A percentile compares a stretch with the other conserved stretches of the same genome.
Evolutionary conservation across 2,888 invertebrate species (phyloP).

Genomic region (Entomobrya multifasciata): DNA sequence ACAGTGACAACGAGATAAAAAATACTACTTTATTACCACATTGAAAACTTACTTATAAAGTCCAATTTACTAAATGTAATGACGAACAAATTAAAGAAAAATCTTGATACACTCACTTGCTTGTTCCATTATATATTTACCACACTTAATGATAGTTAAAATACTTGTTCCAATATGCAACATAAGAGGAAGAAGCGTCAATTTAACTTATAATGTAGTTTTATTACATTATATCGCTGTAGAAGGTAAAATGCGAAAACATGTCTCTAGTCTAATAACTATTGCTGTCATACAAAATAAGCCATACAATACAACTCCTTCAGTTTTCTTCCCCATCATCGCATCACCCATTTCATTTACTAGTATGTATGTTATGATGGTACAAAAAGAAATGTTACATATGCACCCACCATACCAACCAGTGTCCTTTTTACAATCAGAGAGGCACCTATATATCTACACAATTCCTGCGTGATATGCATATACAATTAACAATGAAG

Average conservation of each 20-base stretch:
- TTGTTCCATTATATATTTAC: constrained; percentile 47
- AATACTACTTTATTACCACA: constrained; percentile 18
- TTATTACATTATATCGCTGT: constrained; percentile 17
- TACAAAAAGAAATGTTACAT: constrained; percentile 6
- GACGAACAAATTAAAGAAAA: constrained; percentile 37
- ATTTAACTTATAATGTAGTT: background rate
- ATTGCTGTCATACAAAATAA: background rate
- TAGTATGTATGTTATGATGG: background rate
- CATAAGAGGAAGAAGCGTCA: constrained; percentile 28
- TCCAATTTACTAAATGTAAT: too few species aligned
- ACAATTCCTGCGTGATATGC: background rate
- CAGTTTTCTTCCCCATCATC: constrained; percentile 21
- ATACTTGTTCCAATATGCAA: constrained; percentile 60
- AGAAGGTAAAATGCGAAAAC: constrained; percentile 50
- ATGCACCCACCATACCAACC: background rate
- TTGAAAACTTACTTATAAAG: constrained; percentile 1
- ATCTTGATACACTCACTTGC: constrained; percentile 61
- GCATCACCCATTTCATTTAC: background rate
- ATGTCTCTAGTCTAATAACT: constrained; percentile 27
- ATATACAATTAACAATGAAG: background rate
- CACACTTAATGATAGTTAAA: constrained; percentile 56
- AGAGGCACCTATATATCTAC: background rate
- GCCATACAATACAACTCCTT: constrained; percentile 14
- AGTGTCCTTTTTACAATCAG: background rate
- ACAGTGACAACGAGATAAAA: constrained; percentile 37